Evolutionary conservation across 1,140 invertebrate genomes (phyloP), one percentile per base, ranked within the genome.

Genomic region (Ips nitidus): DNA sequence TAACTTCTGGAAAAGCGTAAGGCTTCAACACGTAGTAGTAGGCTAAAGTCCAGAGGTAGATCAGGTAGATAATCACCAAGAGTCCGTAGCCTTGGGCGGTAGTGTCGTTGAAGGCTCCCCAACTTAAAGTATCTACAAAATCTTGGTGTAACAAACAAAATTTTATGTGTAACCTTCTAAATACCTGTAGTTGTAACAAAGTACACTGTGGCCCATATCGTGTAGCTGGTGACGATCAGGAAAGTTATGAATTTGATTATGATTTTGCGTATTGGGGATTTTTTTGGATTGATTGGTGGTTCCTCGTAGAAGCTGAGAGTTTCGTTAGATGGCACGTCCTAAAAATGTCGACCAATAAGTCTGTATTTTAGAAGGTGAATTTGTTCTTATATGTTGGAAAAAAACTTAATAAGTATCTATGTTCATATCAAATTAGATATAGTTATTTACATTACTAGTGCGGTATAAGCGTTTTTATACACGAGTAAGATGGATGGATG

Each of bases 31-130:
- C 71, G 22, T 83, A 73, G 71, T 85, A 88, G 77, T 94, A 93
- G 37, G 91, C 76, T 7, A 91, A 56, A 22, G 83, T 82, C 66
- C 86, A 81, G 72, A 91, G 90, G 37, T 84, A 78, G 41, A 92
- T 82, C 37, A 79, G 75, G 1, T 89, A 81, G 0, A 94, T 73
- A 6, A 93, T 83, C 5, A 93, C 78, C 1, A 94, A 80, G 76
- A 92, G 86, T 53, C 91, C 90, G 73, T 91, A 89, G 1, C 92
- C 92, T 61, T 86, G 71, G 73, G 91, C 92, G 73, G 86, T 90
- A 1, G 73, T 74, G 4, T 69, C 37, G n/a, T 58, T 62, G n/a
- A 78, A 64, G 1, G 79, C 72, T 2, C 77, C 70, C 56, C 69
- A 74, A 59, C 76, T 42, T 55, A 61, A 41, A 7, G 7, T 55